Evolutionary conservation across 2,888 invertebrate species (phyloP), one percentile per base, ranked within the genome.

Genomic region (Nephrotoma appendiculata): DNA sequence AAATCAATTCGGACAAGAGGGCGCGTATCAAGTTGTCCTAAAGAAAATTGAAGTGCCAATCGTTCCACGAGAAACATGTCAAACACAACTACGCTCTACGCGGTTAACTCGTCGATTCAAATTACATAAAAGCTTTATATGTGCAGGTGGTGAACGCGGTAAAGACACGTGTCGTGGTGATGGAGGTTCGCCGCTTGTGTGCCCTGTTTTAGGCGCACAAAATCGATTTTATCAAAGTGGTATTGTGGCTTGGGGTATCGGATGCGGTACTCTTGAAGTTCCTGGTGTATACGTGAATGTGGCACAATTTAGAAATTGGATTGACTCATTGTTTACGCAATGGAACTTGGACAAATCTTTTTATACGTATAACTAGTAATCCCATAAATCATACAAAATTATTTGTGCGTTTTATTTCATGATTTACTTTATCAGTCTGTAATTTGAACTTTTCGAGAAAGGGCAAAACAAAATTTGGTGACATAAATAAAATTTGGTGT

Each of bases 231-330:
- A 90, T 86, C 90, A 91, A 41, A 90, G 90, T 43, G 96, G 96
- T 0, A 95, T 96, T 71, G 96, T 96, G 0, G 94, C 96, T 0
- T 97, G 96, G 96, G 96, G 97, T 19, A 95, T 97, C 88, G 95
- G 95, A 0, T 97, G 97, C 89, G 96, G 96, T 0, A 92, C 92
- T 15, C 91, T 93, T 86, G 92, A 93, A 71, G 92, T 94, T 31
- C 96, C 96, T 0, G 96, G 95, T 0, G 95, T 96, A 0, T 97
- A 96, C 90, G 95, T 94, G 0, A 95, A 95, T 89, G 93, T 97
- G 0, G 92, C 94, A 0, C 90, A 92, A 45, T 92, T 94, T 11
- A 92, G 95, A 0, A 90, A 91, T 11, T 97, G 97, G 96, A 95
- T 97, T 87, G 94, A 95, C 88, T 92, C 94, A 88, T 92, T 94